These are phyloP conservation scores for Tokudaia muenninki DNA, from an alignment of 2,797 vertebrate genomes.

Conservation along the genomic window DNA sequence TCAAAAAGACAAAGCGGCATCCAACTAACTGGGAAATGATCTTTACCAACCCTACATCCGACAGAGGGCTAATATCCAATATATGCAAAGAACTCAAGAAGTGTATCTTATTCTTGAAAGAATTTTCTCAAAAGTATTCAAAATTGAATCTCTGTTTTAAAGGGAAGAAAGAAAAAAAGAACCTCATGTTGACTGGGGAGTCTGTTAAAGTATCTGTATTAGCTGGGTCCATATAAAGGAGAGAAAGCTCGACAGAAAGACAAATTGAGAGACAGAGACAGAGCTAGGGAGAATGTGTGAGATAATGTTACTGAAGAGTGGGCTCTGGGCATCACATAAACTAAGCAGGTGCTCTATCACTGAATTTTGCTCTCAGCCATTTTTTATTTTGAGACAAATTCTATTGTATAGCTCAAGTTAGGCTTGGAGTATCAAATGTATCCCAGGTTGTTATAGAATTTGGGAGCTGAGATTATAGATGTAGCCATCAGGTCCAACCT, in stretches of 20 bases:
- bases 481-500: no score
- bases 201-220: neutral
- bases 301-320: no score
- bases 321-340: neutral
- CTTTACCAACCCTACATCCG: no score
- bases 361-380: neutral
- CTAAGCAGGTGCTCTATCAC: neutral
- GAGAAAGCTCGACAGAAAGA: neutral
- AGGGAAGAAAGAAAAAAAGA: neutral
- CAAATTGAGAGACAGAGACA: neutral
- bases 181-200: neutral
- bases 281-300: neutral
- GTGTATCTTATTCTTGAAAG: constrained; percentile 64
- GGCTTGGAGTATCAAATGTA: neutral
- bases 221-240: neutral
- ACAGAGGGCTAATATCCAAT: no score
- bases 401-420: neutral
- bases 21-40: no score
- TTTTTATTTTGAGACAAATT: neutral
- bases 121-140: constrained; percentile 43
- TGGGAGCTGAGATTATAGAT: neutral
- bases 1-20: no score
- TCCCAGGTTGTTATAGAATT: neutral
- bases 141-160: constrained; percentile 36
- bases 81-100: no score